Percentiles rank a stretch among this genome's conserved stretches.
phyloP scores from a whole-genome alignment of 2,113 vertebrate genomes.

The Amia ocellicauda region DNA sequence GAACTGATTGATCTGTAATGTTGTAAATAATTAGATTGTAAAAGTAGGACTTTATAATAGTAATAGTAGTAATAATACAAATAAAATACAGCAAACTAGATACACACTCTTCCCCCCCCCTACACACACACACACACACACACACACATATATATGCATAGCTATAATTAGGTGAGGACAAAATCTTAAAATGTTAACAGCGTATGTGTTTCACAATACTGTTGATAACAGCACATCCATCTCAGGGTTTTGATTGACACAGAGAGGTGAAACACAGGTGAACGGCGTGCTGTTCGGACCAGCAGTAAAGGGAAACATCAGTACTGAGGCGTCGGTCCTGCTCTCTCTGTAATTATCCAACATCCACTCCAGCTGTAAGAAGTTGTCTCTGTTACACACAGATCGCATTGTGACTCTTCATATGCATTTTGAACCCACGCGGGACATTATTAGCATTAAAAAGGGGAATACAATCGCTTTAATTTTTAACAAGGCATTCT shows the following conservation, averaged over 20 bases:
- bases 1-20: too few species aligned
- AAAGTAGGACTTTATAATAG: too few species aligned
- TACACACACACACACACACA: too few species aligned
- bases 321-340: constrained; percentile 19
- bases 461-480: constrained; percentile 60
- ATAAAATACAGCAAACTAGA: not conserved
- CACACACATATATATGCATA: too few species aligned
- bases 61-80: not conserved
- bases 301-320: constrained; percentile 6
- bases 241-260: constrained; percentile 63
- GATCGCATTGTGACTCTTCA: constrained; percentile 57
- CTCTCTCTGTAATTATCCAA: constrained; percentile 56
- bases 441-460: constrained; percentile 69
- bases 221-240: too few species aligned
- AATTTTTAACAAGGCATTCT: constrained; percentile 76
- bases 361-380: constrained; percentile 33
- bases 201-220: constrained; percentile 76
- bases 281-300: constrained; percentile 56
- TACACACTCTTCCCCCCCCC: too few species aligned
- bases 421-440: constrained; percentile 64
- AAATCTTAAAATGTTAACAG: too few species aligned
- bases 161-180: too few species aligned
- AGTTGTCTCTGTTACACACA: constrained; percentile 28
- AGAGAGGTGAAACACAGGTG: constrained; percentile 53
- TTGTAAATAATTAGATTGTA: too few species aligned